A percentile compares a stretch with the other conserved stretches of the same genome.
These are phyloP conservation scores for Miltochrista miniata DNA, from an alignment of 2,888 invertebrate genomes.

Conservation along the genomic window DNA sequence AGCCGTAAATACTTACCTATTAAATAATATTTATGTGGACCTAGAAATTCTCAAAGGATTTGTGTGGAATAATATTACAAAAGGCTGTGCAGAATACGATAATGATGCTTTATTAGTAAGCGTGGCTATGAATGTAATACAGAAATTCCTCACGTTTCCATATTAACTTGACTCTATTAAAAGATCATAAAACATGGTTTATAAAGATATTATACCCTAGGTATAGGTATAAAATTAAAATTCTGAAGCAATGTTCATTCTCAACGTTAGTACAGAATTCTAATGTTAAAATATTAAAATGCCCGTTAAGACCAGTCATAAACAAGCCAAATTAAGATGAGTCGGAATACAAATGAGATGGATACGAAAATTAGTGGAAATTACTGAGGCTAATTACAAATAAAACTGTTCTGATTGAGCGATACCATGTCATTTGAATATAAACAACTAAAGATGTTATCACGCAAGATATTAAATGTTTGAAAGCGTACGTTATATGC, in stretches of 20 bases:
- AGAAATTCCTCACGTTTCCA: background rate
- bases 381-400: conserved; percentile 25
- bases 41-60: background rate
- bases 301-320: conserved; percentile 13
- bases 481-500: conserved; percentile 23
- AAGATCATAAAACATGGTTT: conserved; percentile 5
- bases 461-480: conserved; percentile 19
- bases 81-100: conserved; percentile 11
- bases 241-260: no score
- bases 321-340: conserved; percentile 18
- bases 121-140: conserved; percentile 18
- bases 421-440: conserved; percentile 26
- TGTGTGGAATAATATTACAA: background rate
- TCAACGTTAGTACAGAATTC: background rate
- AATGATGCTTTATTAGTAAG: conserved; percentile 12
- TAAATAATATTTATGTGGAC: background rate
- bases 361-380: conserved; percentile 21
- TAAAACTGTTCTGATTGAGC: conserved; percentile 16
- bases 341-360: conserved; percentile 25
- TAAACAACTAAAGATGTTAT: conserved; percentile 25
- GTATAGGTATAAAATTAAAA: background rate
- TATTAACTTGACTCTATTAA: conserved; percentile 2
- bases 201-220: conserved; percentile 4
- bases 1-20: no score
- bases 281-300: conserved; percentile 5